Base-by-base conservation (phyloP, 2,113 vertebrate species). In the Donacobius atricapilla region DNA sequence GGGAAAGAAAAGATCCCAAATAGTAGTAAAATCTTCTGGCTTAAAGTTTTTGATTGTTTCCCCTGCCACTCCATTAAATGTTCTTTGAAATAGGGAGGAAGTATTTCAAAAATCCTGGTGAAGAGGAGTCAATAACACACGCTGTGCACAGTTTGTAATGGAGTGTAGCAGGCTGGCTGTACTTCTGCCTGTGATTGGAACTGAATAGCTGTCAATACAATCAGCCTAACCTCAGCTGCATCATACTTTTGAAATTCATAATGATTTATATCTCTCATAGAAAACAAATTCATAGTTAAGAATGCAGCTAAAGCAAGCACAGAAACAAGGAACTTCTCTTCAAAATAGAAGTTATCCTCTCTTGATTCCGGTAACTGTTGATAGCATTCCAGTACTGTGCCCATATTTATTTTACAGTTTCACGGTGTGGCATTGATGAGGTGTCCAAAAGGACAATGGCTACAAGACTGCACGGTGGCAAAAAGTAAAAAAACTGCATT, bases 1-100 rank as follows among this genome's bases (percentile, higher is more conserved):
- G 9, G 6, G 1, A 1, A 6, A 18, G 13, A 10, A 14, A 11
- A 3, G n/a, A n/a, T n/a, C 4, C 2, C 3, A 48, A 51, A 53
- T 45, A 45, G 18, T 47, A 53, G 16, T 63, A 58, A 57, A 79
- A 47, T 72, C 19, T 35, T 15, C 31, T 47, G 9, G 0, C 35
- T 56, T 80, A 64, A 57, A 73, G 31, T 30, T 12, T 18, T 40
- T 28, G 23, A 4, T 75, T 51, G 30, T 51, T 57, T 39, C 5
- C 3, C 3, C 8, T 7, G 8, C 20, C 1, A 0, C 27, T 60
- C 35, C 40, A 39, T 54, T 71, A 82, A 56, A 37, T 23, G 5
- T 8, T 79, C 19, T 20, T 92, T 8, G 12, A 68, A 90, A 61
- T 5, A 15, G 7, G 24, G n/a, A 79, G 53, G 79, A 88, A 77